Base-by-base conservation (phyloP, 2,797 vertebrate genomes). In the Threskiornis aethiopicus region DNA sequence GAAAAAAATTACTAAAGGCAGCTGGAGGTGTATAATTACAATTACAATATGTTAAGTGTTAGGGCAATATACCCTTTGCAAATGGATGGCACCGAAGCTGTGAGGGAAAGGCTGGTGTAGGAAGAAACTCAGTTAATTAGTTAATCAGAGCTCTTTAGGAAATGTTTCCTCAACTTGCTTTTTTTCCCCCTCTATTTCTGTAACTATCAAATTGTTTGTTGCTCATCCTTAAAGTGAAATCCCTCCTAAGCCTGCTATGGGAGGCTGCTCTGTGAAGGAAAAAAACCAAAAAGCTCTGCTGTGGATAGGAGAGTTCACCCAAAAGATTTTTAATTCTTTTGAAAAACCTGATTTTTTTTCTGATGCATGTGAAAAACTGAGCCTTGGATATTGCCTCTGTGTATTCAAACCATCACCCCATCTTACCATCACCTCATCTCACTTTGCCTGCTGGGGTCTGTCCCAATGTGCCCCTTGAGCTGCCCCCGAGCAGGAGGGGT, bases 101-200 rank as follows among this genome's bases (percentile, higher is more conserved):
- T 10, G 70, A 84, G 51, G 73, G 69, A 73, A 82, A 93, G 66
- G 67, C 31, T 73, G 89, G 59, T 90, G 49, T 59, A 88, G 67
- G 91, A 92, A 95, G 95, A 82, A 89, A 89, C 41, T 84, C 91
- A n/a, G 86, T 64, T 97, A 96, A 97, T 97, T 97, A 95, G 71
- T 93, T 94, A 96, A 94, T 85, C 93, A 92, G 90, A 81, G 49
- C 77, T 93, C 84, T 95, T 95, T 90, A 90, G 94, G 93, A 96
- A 94, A 90, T 46, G 84, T 92, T 96, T 95, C 91, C 58, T 96
- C 88, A 81, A 76, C 61, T 94, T 1, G 18, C 31, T 65, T 58
- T 82, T 19, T 49, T n/a, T 5, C 6, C 42, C 46, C 76, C 44
- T 82, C 88, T 95, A 79, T 95, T 95, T 95, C 85, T 62, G 10